Base-by-base conservation (phyloP, 2,888 invertebrate species). In the Octonoba sinensis region DNA sequence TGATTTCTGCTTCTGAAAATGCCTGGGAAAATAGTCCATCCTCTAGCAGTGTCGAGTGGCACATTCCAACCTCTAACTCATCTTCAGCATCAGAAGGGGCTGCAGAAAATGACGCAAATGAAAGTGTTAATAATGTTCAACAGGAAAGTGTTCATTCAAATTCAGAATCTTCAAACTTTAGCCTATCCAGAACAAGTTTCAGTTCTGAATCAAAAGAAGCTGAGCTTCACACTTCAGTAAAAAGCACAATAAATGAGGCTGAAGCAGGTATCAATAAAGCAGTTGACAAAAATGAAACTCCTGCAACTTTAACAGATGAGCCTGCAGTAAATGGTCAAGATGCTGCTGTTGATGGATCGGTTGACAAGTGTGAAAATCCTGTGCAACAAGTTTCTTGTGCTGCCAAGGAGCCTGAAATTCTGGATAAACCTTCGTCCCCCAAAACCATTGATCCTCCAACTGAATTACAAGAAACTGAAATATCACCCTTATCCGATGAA, bases 401-500 rank as follows among this genome's bases (percentile, higher is more conserved):
- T 44, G 46, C 24, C 46, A 56, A 27, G 47, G 47, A 18, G n/a
- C 1, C 12, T n/a, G 64, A 70, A 56, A 47, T 62, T 49, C 20
- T 20, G 16, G 49, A 47, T 49, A 69, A 20, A 16, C 20, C 62
- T n/a, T 15, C 62, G 6, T 54, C 15, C 27, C 13, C 56, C 47
- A 20, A 18, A 12, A 51, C 11, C 60, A 54, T 59, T 22, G 49
- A 44, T 44, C 20, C 18, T 22, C 22, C 51, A 0, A 24, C 20
- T 0, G 66, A 72, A 51, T 4, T 27, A 18, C 20, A 27, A 18
- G 78, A 54, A 57, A 66, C 64, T 46, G 65, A 65, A 15, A 65
- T 15, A 18, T 49, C 65, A 62, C 56, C 79, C 0, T 24, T 81
- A 54, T 85, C 86, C 12, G 84, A 86, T 11, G 93, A 94, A 82